Evolutionary conservation across 2,888 invertebrate genomes (phyloP).

Genomic region (Drosophila testacea): DNA sequence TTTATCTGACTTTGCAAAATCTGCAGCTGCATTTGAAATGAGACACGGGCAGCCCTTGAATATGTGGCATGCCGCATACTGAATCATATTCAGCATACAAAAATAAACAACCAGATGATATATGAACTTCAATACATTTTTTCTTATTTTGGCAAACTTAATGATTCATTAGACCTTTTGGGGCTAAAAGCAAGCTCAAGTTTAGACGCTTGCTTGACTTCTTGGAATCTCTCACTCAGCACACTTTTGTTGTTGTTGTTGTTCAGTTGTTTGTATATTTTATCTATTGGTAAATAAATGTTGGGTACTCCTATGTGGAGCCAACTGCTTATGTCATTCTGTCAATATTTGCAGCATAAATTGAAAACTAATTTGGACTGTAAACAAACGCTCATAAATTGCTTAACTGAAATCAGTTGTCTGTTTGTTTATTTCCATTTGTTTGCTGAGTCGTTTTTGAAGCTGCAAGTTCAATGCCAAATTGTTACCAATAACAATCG

Average conservation of each 20-base stretch:
- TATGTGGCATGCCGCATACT: constrained; percentile 5
- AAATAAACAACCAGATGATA: constrained; percentile 2
- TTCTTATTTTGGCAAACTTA: constrained; percentile 23
- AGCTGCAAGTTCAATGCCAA: constrained; percentile 73
- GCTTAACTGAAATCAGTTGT: constrained; percentile 50
- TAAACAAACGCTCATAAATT: constrained; percentile 56
- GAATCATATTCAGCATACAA: not conserved
- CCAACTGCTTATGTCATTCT: constrained; percentile 65
- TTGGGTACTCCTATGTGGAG: constrained; percentile 27
- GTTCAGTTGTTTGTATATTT: constrained; percentile 41
- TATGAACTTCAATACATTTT: not conserved
- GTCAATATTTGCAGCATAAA: constrained; percentile 68
- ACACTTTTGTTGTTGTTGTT: constrained; percentile 12
- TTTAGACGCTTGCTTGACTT: constrained; percentile 32
- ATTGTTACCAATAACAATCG: constrained; percentile 21
- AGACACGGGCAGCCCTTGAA: constrained; percentile 25
- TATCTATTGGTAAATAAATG: constrained; percentile 46
- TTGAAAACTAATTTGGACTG: constrained; percentile 68
- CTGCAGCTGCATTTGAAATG: constrained; percentile 34
- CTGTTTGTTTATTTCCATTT: constrained; percentile 30
- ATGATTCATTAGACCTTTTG: constrained; percentile 38
- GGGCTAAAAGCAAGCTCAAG: constrained; percentile 8
- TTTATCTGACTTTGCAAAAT: constrained; percentile 43
- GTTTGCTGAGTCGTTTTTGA: constrained; percentile 24
- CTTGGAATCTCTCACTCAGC: constrained; percentile 48